Base-by-base conservation (phyloP, 2,113 vertebrate genomes). In the Xiphorhynchus elegans region DNA sequence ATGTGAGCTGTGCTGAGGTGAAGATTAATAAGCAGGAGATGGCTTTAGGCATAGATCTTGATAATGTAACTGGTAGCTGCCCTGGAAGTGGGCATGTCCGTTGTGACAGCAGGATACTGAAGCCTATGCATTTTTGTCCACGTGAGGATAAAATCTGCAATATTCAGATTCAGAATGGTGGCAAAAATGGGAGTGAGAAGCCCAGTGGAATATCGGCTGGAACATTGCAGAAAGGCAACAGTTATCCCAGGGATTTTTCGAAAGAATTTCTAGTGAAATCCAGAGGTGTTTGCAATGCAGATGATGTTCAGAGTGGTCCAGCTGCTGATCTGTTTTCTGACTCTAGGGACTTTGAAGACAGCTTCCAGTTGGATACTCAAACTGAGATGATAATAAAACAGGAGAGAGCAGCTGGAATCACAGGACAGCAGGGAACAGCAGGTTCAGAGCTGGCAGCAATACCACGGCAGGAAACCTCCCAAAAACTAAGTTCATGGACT, bases 291-390 rank as follows among this genome's bases (percentile, higher is more conserved):
- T 96, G 55, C 75, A 33, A 33, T 89, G 64, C 89, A 96, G 74
- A 69, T 44, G 37, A 17, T 79, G 56, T 81, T 79, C 97, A 96
- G 80, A 97, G 77, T 56, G 95, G 97, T 93, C 96, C 89, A 29
- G 97, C 97, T 80, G 98, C 98, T 35, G 97, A 98, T 89, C 93
- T 98, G 74, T 98, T 97, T 49, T 83, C 88, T 39, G 87, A 60
- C 49, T 92, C 90, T 10, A 94, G 92, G 91, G 98, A 98, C 73
- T 99, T 99, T 95, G 98, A 98, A 75, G 98, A 99, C 79, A 99
- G 99, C 95, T 99, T 99, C 86, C 98, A 98, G 95, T 93, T 99
- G 87, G 99, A 99, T 97, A 99, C 99, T 87, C 99, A 99, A 91
- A 99, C 98, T 17, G 99, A 99, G 79, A 98, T 97, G 96, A 98